Evolutionary conservation across 2,888 invertebrate species (phyloP), one percentile per base, ranked within the genome.

Genomic region (Coelinius sp.): DNA sequence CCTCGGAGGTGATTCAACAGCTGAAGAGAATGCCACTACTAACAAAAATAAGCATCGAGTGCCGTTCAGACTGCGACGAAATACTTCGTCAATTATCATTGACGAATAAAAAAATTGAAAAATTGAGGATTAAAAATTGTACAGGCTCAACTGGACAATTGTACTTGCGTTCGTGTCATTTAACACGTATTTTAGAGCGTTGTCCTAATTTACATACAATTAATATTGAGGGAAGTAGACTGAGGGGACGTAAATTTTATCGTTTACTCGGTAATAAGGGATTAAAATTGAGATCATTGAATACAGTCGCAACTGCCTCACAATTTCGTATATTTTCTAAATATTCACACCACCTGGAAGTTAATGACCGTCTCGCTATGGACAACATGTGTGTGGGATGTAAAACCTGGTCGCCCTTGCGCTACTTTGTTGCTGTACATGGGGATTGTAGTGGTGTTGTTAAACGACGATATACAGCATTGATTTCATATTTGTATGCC

Each of bases 171-270:
- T 76, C 85, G 20, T 49, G 41, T 10, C 65, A 81, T 70, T 71
- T 85, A 38, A 80, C 77, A n/a, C 79, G 81, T 25, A 81, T 85
- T 38, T 75, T 85, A 24, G 78, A 85, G 73, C 79, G 81, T 41
- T 85, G 85, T 70, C 67, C 69, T 5, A 77, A 73, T 12, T 76
- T 85, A 65, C 84, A 84, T 75, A 84, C 83, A 24, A 78, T 85
- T 68, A 78, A 73, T 44, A 79, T 83, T 53, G 49, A 75, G 1
- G 80, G 80, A 6, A 79, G 76, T 68, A 75, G 79, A 20, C 82
- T 84, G 31, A 81, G 81, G 3, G 83, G 84, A 8, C 68, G 73
- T 24, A 85, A 85, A 71, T 82, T 85, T 71, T 84, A 82, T 72
- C 79, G 73, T 10, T 72, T 83, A 5, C 76, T 85, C 63, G 85